Base-by-base conservation (phyloP, 2,113 vertebrate genomes). In the Cinclus cinclus region DNA sequence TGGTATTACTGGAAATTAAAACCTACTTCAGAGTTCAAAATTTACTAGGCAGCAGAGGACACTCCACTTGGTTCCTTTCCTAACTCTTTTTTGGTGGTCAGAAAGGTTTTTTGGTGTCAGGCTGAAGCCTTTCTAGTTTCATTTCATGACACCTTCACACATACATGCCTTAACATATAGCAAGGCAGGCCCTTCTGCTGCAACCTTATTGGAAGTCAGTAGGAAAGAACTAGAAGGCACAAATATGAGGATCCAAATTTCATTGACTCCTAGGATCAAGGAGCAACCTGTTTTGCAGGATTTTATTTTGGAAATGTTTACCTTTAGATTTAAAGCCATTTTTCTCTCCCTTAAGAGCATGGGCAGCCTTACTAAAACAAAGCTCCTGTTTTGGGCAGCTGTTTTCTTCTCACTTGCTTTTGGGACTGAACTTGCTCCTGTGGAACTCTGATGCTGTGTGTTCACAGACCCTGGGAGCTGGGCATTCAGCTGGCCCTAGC, bases 21-120 rank as follows among this genome's bases (percentile, higher is more conserved):
- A 11, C 2, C n/a, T 73, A 15, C 37, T 37, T 75, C 25, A 33
- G 23, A 25, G 12, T 15, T 58, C 2, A 5, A 0, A 1, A 8
- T 33, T 49, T 35, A 9, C 41, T 33, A n/a, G 21, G 25, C 17
- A 20, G 8, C 10, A 41, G 21, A 85, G 31, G 35, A 37, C 2
- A 4, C 3, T 23, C 71, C 14, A 2, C 8, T 65, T 33, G 12
- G 11, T 24, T 93, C 53, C 21, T 67, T 56, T 42, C 35, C 22
- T 28, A 60, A 30, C 0, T 12, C 19, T 24, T 22, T 39, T 60
- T 42, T 46, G 2, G 17, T 44, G 11, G 9, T 42, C 46, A 49
- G 28, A 81, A 64, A 46, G 24, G 8, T 3, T 17, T 53, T 88
- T 71, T 52, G 17, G 5, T 22, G 17, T 20, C 24, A 46, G 28